Conservation (phyloP, 2,797 vertebrate species). For the Danio choprae region DNA sequence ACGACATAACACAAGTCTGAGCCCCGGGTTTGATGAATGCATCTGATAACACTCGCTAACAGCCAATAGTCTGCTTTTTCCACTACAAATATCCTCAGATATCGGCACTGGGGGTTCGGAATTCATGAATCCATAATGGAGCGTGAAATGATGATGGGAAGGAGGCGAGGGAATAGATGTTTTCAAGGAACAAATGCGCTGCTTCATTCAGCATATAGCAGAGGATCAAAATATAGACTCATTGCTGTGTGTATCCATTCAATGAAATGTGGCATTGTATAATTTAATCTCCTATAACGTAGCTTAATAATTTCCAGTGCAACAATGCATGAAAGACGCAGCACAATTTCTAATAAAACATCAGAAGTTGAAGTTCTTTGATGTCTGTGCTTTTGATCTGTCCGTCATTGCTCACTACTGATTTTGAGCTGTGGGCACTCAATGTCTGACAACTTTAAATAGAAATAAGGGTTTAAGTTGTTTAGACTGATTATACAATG, state of each 20-base stretch:
- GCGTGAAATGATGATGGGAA: conserved; percentile 68
- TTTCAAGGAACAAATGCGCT: conserved; percentile 49
- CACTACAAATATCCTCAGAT: conserved; percentile 64
- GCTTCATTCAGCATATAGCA: conserved; percentile 29
- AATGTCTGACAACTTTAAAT: conserved; percentile 1
- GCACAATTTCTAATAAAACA: conserved; percentile 2
- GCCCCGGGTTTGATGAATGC: conserved; percentile 74
- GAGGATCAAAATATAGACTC: background rate
- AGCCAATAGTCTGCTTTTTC: conserved; percentile 77
- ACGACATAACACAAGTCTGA: conserved; percentile 46
- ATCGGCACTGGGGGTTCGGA: conserved; percentile 48
- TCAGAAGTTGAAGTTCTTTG: conserved; percentile 9
- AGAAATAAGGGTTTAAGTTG: conserved; percentile 4
- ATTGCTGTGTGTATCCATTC: conserved; percentile 15
- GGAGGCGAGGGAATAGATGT: conserved; percentile 28
- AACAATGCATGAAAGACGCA: conserved; percentile 16
- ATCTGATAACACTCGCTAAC: conserved; percentile 77
- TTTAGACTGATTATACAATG: conserved; percentile 28
- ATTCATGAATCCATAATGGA: conserved; percentile 72
- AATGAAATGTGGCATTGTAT: conserved; percentile 23
- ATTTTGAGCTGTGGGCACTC: background rate
- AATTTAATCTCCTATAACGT: conserved; percentile 31
- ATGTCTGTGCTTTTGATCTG: conserved; percentile 21
- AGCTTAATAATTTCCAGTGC: conserved; percentile 19
- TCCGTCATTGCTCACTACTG: conserved; percentile 15